Evolutionary conservation across 2,113 vertebrate genomes (phyloP), one percentile per base, ranked within the genome.

Genomic region (Zosterops borbonicus): DNA sequence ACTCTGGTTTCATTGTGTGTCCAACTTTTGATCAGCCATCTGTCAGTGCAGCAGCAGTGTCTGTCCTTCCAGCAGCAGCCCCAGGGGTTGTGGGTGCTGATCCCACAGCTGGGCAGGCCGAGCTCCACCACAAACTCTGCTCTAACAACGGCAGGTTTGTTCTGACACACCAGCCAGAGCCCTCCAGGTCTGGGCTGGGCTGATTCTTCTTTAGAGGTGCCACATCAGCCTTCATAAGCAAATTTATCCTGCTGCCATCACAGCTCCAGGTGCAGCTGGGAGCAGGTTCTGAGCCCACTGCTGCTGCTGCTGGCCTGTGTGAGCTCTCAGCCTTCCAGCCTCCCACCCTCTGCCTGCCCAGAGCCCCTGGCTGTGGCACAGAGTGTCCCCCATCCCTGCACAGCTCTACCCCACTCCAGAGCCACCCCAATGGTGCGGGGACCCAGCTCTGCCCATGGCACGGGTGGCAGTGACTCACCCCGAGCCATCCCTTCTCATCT

Each of bases 241-340:
- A 31, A 79, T 42, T 7, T 5, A 5, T 29, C 62, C 69, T 49
- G 60, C 82, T 74, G 39, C 21, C 65, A 11, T 12, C 1, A 1
- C 56, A 39, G 67, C n/a, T 75, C 35, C 49, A 6, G 1, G 24
- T 3, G 28, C 79, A 3, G 31, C 75, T 31, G 31, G 22, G 42
- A 58, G 60, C 39, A 11, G n/a, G 9, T 62, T 14, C 42, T 1
- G 0, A 70, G 58, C 71, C 52, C 8, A 0, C 69, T 16, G 22
- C 50, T 1, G 2, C 70, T 31, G 19, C 50, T 1, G 2, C 70
- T 31, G 19, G 60, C 59, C 12, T 5, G 0, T 9, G 52, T 7
- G 5, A 79, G 83, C 67, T 53, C 41, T 69, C 0, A 20, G 49
- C 89, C 67, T 25, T 33, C 21, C 74, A 75, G 71, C 87, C 70